A percentile compares a stretch with the other conserved stretches of the same genome.
Conservation (phyloP, 2,113 vertebrate genomes). For the Machaerirhynchus nigripectus region DNA sequence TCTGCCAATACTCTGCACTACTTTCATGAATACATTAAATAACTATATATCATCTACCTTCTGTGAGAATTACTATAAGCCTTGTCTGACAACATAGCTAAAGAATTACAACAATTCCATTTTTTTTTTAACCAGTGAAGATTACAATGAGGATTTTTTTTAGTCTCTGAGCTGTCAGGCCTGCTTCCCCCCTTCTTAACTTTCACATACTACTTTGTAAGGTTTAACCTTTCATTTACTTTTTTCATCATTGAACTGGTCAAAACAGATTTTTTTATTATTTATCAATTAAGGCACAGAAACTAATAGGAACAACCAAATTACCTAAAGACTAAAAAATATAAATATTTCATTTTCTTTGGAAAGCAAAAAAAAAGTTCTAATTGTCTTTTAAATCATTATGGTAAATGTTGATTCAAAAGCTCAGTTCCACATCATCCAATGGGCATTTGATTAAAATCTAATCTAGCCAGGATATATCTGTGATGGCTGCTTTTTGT, state of each 20-base stretch:
- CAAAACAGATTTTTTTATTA: neutral
- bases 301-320: neutral
- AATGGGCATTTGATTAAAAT: neutral
- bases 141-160: slow-evolving; percentile 13
- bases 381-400: neutral
- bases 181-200: neutral
- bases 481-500: neutral
- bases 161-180: neutral
- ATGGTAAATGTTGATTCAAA: neutral
- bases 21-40: slow-evolving; percentile 53
- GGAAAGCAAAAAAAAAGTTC: neutral
- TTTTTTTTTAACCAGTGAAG: slow-evolving; percentile 34
- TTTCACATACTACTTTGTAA: neutral
- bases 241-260: neutral
- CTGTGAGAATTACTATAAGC: slow-evolving; percentile 41
- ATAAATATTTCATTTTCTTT: neutral
- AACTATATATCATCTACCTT: slow-evolving; percentile 36
- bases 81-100: neutral
- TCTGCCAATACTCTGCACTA: neutral
- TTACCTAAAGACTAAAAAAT: neutral
- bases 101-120: slow-evolving; percentile 35
- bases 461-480: neutral
- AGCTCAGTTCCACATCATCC: neutral
- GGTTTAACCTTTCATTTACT: neutral
- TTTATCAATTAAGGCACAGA: neutral